Evolutionary conservation across 2,888 invertebrate species (phyloP), one percentile per base, ranked within the genome.

Genomic region (Cistogaster globosa): DNA sequence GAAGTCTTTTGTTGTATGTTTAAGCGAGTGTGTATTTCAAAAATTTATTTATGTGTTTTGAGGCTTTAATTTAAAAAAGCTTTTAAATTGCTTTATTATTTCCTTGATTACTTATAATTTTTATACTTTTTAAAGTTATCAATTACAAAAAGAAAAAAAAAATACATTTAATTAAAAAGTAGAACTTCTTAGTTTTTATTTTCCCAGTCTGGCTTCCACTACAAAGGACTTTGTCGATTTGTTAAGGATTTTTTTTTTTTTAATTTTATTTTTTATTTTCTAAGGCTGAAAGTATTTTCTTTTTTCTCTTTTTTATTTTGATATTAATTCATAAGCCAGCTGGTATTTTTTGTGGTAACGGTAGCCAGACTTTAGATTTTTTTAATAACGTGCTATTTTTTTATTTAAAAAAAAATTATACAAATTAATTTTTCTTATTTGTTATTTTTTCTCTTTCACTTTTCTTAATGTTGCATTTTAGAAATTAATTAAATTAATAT

Each of bases 1-100:
- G 38, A 18, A 69, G 14, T 26, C 26, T 60, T 20, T n/a, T 77
- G 48, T 42, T 68, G 67, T n/a, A n/a, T 5, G 9, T 42, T 4
- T 51, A 16, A 68, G 22, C 26, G 22, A 16, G 1, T 32, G 26
- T 38, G 38, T 11, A 38, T 7, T n/a, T 38, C 48, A 4, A 14
- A 18, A 32, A 12, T 42, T 9, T 51, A 26, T 53, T 2, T 42
- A 14, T 48, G 16, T 53, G n/a, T 60, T 26, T 38, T 20, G 16
- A 53, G 32, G 51, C 6, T 32, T 32, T 62, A 12, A 18, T 26
- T 60, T 67, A 32, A 20, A 36, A 32, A 53, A 58, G n/a, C 58
- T 62, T 68, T 78, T 53, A 42, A 32, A 69, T 32, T 60, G 60
- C 16, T 51, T 22, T 45, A 60, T 51, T 14, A 26, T 60, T 68